Conservation (phyloP, 1,140 invertebrate species). For the Microplitis mediator region DNA sequence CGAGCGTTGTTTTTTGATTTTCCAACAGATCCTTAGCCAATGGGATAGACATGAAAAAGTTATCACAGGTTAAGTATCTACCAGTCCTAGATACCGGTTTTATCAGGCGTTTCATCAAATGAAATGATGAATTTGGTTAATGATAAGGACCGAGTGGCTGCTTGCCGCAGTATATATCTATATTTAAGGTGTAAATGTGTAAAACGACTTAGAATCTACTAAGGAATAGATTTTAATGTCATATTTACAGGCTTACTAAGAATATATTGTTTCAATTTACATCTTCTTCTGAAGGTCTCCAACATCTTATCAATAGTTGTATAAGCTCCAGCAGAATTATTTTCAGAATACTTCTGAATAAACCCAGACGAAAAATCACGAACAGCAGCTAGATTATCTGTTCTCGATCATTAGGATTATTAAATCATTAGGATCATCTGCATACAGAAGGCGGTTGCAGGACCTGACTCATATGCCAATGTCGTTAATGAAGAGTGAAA, state of each 20-base stretch:
- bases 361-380: conserved; percentile 51
- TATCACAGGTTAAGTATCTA: conserved; percentile 47
- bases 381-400: conserved; percentile 48
- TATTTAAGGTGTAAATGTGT: conserved; percentile 23
- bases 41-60: conserved; percentile 46
- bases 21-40: conserved; percentile 44
- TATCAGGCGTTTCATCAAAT: conserved; percentile 19
- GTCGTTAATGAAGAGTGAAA: no score
- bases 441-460: no score
- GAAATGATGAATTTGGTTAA: neutral
- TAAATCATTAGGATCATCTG: no score
- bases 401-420: conserved; percentile 42
- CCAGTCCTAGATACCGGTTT: conserved; percentile 33
- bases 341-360: conserved; percentile 15
- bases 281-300: conserved; percentile 43
- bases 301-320: conserved; percentile 50
- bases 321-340: conserved; percentile 22
- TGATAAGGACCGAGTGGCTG: neutral
- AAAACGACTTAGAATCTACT: conserved; percentile 23
- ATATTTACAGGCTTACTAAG: conserved; percentile 38
- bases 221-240: conserved; percentile 21
- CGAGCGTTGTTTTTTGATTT: conserved; percentile 42
- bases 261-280: conserved; percentile 46
- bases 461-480: no score
- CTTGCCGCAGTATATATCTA: conserved; percentile 16